These are phyloP conservation scores for Cydia pomonella DNA, from an alignment of 1,140 invertebrate genomes.

Conservation along the genomic window DNA sequence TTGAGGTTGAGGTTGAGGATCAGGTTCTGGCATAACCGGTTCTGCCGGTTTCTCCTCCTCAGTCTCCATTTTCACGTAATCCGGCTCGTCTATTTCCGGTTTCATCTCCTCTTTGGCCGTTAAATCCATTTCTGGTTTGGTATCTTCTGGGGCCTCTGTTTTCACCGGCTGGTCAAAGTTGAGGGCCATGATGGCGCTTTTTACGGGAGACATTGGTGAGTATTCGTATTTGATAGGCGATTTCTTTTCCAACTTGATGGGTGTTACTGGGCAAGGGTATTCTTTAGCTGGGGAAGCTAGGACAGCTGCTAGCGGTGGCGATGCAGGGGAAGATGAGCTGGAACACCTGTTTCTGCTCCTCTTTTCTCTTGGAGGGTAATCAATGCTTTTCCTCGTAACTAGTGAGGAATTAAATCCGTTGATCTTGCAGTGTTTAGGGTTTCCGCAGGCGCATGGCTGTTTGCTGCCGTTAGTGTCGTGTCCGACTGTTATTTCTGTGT, in stretches of 20 bases:
- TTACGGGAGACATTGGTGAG: slow-evolving; percentile 63
- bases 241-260: slow-evolving; percentile 61
- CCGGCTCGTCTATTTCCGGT: slow-evolving; percentile 70
- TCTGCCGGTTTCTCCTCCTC: slow-evolving; percentile 37
- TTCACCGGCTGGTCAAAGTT: slow-evolving; percentile 57
- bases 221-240: slow-evolving; percentile 69
- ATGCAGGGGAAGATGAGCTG: slow-evolving; percentile 70
- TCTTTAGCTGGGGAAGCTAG: slow-evolving; percentile 23
- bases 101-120: slow-evolving; percentile 73
- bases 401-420: slow-evolving; percentile 59
- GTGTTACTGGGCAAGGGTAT: slow-evolving; percentile 47
- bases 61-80: slow-evolving; percentile 62
- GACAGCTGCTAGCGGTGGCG: slow-evolving; percentile 55
- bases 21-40: slow-evolving; percentile 39
- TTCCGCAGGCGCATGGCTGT: slow-evolving; percentile 85
- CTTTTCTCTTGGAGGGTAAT: slow-evolving; percentile 73
- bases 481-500: slow-evolving; percentile 94
- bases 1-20: slow-evolving; percentile 35
- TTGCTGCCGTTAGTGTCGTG: slow-evolving; percentile 86
- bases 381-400: slow-evolving; percentile 58
- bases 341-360: slow-evolving; percentile 79
- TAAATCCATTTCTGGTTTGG: slow-evolving; percentile 65
- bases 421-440: slow-evolving; percentile 80
- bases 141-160: slow-evolving; percentile 52
- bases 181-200: slow-evolving; percentile 51